phyloP scores from a whole-genome alignment of 1,140 invertebrate genomes.

The Goniozus legneri region DNA sequence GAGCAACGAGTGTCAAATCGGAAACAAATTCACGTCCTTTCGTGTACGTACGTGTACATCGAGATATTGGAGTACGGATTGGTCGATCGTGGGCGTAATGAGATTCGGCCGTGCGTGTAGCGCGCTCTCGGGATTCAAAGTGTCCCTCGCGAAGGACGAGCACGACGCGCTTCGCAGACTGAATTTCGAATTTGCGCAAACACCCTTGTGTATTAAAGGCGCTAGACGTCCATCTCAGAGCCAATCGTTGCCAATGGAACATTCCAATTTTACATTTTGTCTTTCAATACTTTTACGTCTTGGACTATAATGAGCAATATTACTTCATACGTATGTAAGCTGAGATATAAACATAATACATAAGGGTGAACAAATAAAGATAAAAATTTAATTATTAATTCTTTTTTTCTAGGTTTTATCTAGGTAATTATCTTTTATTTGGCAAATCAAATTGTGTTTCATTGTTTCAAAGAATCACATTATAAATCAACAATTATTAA shows the following conservation, averaged over 20 bases:
- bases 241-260: not conserved
- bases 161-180: conserved; percentile 10
- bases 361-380: no score
- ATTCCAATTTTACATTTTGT: not conserved
- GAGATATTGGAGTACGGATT: no score
- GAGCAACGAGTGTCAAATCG: conserved; percentile 24
- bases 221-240: not conserved
- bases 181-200: conserved; percentile 31
- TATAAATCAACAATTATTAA: no score
- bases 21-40: conserved; percentile 37
- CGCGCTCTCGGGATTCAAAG: conserved; percentile 26
- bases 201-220: conserved; percentile 32
- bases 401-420: no score
- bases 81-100: conserved; percentile 21
- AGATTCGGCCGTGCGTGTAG: conserved; percentile 32
- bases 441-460: no score
- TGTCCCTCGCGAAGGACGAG: conserved; percentile 21
- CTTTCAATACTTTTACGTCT: not conserved
- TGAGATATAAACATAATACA: no score
- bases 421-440: no score
- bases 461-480: no score
- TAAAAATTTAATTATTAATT: no score
- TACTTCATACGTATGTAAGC: no score
- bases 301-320: no score
- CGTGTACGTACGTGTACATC: no score